These are phyloP conservation scores for Amiota mariae DNA, from an alignment of 2,888 invertebrate species.

Conservation along the genomic window DNA sequence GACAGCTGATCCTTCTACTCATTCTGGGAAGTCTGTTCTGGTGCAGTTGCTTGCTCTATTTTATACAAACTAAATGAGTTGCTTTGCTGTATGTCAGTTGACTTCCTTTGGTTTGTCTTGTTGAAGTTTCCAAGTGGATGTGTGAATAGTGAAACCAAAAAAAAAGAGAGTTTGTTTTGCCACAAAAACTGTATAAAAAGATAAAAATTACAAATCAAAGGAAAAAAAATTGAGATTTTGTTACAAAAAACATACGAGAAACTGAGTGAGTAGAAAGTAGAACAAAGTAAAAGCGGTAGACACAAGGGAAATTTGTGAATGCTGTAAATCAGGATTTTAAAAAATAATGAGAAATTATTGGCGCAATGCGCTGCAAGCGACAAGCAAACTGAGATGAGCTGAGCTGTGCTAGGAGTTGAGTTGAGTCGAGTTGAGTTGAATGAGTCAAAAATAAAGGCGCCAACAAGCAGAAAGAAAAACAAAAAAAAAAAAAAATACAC, in stretches of 20 bases:
- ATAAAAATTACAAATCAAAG: not conserved
- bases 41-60: not conserved
- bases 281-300: not conserved
- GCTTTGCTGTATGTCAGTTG: constrained; percentile 1
- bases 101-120: not conserved
- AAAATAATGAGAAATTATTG: constrained; percentile 31
- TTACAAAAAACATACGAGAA: not conserved
- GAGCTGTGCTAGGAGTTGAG: not conserved
- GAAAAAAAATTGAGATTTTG: not conserved
- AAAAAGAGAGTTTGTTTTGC: too few species aligned
- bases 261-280: not conserved
- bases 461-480: not conserved
- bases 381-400: not conserved
- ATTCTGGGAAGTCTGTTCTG: not conserved
- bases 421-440: not conserved
- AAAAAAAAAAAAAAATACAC: not conserved
- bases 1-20: not conserved
- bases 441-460: constrained; percentile 2
- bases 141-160: too few species aligned
- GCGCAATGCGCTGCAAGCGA: constrained; percentile 29
- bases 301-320: not conserved
- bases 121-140: not conserved
- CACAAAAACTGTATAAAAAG: too few species aligned
- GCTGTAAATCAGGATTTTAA: constrained; percentile 24
- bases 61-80: constrained; percentile 5